phyloP scores from a whole-genome alignment of 2,888 invertebrate species.

The Scaptomyza reducta region DNA sequence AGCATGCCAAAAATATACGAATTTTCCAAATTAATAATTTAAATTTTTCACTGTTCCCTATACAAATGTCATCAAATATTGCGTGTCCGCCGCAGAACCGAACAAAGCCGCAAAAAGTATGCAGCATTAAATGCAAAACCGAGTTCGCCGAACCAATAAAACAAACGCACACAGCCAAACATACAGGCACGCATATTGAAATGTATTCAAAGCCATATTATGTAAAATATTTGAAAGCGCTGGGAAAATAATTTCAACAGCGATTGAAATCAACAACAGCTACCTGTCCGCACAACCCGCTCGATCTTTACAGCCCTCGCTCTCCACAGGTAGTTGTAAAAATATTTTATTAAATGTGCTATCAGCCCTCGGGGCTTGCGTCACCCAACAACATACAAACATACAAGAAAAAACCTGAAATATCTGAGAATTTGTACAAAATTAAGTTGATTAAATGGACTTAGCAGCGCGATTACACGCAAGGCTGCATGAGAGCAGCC shows the following conservation, averaged over 20 bases:
- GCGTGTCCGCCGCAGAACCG: constrained; percentile 27
- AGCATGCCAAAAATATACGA: neutral
- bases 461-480: constrained; percentile 75
- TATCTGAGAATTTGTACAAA: constrained; percentile 75
- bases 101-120: constrained; percentile 29
- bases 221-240: constrained; percentile 62
- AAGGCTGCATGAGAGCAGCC: constrained; percentile 47
- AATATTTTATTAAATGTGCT: constrained; percentile 65
- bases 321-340: constrained; percentile 8
- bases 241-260: constrained; percentile 61
- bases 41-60: constrained; percentile 13
- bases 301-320: neutral
- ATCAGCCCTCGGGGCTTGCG: constrained; percentile 53
- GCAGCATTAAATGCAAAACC: constrained; percentile 26
- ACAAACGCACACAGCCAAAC: constrained; percentile 3
- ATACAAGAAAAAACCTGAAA: constrained; percentile 39
- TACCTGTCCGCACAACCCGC: constrained; percentile 27
- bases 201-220: constrained; percentile 62
- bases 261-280: constrained; percentile 61
- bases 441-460: constrained; percentile 79
- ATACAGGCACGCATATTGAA: constrained; percentile 14
- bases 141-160: constrained; percentile 7
- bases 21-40: neutral
- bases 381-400: constrained; percentile 42
- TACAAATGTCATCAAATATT: constrained; percentile 31